A percentile compares a stretch with the other conserved stretches of the same genome.
Evolutionary conservation across 2,888 invertebrate species (phyloP).

Genomic region (Calameuta pallipes): DNA sequence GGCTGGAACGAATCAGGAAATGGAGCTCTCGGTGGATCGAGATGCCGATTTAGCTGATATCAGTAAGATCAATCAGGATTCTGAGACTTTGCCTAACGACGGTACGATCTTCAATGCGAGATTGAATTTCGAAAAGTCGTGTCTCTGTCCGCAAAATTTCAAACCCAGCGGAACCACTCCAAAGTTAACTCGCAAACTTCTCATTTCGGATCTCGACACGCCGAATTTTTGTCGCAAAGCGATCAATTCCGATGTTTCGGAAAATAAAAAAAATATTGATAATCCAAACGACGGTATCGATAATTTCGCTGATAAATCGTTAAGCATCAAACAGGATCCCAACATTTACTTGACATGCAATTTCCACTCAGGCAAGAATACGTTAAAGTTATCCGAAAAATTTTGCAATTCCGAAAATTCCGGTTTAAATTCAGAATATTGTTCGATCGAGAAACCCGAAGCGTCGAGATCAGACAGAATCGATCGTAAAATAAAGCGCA

Average conservation of each 20-base stretch:
- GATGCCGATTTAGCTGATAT: neutral
- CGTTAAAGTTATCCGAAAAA: neutral
- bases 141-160: constrained; percentile 42
- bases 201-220: constrained; percentile 52
- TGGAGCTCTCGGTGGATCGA: neutral
- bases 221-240: constrained; percentile 37
- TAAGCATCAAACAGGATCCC: neutral
- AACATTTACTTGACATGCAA: neutral
- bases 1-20: constrained; percentile 2
- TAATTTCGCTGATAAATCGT: neutral
- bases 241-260: constrained; percentile 6
- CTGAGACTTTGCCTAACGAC: neutral
- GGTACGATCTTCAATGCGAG: constrained; percentile 16
- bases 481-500: constrained; percentile 76
- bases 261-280: neutral
- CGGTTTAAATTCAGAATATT: constrained; percentile 5
- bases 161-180: constrained; percentile 54
- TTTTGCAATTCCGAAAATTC: constrained; percentile 10
- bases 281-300: neutral
- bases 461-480: constrained; percentile 14
- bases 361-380: neutral
- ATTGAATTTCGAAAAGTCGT: constrained; percentile 44
- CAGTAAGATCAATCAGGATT: neutral
- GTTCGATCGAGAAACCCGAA: constrained; percentile 22
- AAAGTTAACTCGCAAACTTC: constrained; percentile 52